Evolutionary conservation across 2,888 invertebrate genomes (phyloP).

Genomic region (Saturnia pavonia): DNA sequence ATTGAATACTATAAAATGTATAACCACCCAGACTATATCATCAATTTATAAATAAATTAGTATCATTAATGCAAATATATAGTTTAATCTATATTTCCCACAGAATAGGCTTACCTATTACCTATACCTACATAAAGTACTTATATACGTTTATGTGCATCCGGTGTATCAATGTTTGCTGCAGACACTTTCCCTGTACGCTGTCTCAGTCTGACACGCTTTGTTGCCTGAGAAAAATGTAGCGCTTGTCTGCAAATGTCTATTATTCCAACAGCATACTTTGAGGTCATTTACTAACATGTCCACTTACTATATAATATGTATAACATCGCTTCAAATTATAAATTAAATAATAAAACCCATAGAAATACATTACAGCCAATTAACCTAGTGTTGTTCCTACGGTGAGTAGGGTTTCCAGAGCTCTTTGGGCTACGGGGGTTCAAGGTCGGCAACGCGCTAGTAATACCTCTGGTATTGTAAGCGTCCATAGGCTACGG

Average conservation of each 20-base stretch:
- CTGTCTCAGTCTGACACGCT: conserved; percentile 56
- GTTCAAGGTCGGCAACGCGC: no score
- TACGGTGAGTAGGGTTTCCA: no score
- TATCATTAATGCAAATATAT: neutral
- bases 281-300: neutral
- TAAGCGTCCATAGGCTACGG: no score
- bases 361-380: no score
- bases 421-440: no score
- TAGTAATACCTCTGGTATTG: no score
- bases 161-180: neutral
- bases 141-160: neutral
- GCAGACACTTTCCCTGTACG: conserved; percentile 11
- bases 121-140: neutral
- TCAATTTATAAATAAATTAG: neutral
- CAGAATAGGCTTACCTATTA: neutral
- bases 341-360: neutral
- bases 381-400: no score
- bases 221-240: conserved; percentile 72
- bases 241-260: conserved; percentile 28
- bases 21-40: neutral
- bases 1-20: neutral
- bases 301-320: neutral
- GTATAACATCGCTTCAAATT: neutral
- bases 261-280: conserved; percentile 23
- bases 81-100: neutral